Percentiles rank a stretch among this genome's conserved stretches.
These are phyloP conservation scores for Ceyx melanurus DNA, from an alignment of 2,113 vertebrate genomes.

Conservation along the genomic window DNA sequence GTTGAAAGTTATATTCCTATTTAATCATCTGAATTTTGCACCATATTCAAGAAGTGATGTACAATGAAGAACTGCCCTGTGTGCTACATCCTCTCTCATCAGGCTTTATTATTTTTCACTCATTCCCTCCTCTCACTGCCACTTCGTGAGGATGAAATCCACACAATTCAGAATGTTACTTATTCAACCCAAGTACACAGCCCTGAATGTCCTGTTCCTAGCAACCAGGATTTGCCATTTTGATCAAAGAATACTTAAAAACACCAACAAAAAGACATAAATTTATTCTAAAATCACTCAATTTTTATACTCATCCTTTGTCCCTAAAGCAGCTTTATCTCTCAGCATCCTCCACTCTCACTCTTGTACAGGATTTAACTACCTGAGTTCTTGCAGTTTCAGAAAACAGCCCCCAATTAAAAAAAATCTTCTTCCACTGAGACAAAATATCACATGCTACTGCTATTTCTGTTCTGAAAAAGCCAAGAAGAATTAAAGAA, in stretches of 20 bases:
- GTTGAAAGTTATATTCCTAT: background rate
- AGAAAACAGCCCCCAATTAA: background rate
- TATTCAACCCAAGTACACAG: background rate
- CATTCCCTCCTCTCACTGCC: background rate
- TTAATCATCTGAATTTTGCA: background rate
- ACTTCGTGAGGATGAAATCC: background rate
- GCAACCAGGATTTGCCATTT: background rate
- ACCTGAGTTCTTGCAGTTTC: background rate
- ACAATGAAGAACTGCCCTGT: background rate
- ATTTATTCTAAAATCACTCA: background rate
- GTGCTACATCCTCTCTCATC: background rate
- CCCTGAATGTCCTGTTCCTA: background rate
- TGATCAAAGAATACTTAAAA: background rate
- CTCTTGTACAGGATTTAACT: background rate
- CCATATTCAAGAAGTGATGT: background rate
- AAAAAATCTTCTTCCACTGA: background rate
- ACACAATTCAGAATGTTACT: background rate
- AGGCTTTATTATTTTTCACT: background rate
- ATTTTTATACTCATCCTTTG: background rate
- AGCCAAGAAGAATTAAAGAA: background rate
- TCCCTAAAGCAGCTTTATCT: background rate
- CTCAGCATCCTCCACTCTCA: background rate
- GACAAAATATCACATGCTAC: background rate
- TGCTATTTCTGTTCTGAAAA: slow-evolving; percentile 16
- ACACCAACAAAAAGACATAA: background rate